Evolutionary conservation across 2,113 vertebrate species (phyloP), one percentile per base, ranked within the genome.

Genomic region (Eublepharis macularius): DNA sequence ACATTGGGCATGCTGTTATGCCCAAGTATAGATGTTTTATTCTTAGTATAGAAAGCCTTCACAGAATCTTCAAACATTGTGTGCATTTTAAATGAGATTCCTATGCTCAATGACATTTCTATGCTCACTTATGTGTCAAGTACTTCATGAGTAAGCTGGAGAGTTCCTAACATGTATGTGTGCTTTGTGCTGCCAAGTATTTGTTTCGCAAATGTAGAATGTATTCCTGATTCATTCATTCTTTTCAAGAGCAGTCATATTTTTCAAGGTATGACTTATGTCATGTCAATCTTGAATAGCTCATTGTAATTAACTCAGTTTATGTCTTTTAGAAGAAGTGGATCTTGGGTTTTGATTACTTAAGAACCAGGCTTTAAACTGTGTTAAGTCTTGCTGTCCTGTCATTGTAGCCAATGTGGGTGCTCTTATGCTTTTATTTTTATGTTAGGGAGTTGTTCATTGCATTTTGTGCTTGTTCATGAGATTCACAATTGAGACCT

Each of bases 181-280:
- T 82, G 83, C 39, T 74, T 86, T 82, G 77, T 89, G 24, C 83
- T 90, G 60, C 26, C 91, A 95, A 94, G 93, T 94, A 95, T 93
- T 94, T 91, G 91, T 81, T 91, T 93, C 92, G 93, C 95, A 95
- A 89, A 92, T 89, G 89, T 84, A 90, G 87, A 94, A 83, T 87
- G n/a, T 86, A 45, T 79, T 63, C 76, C 51, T 83, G 86, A 90
- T 91, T 81, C 92, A 84, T 88, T 84, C 86, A 88, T 89, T 88
- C 83, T 90, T 91, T 89, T 86, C 80, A 88, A 82, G 84, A 75
- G 45, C 91, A 93, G 87, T 91, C 74, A 78, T 92, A 93, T 94
- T 94, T 95, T 94, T 93, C 93, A 94, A 96, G 94, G 92, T 95
- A 85, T 87, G 81, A 91, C 72, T 69, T 73, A 87, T 78, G 49